phyloP scores from a whole-genome alignment of 2,113 vertebrate species.

The Atlantisia rogersi region DNA sequence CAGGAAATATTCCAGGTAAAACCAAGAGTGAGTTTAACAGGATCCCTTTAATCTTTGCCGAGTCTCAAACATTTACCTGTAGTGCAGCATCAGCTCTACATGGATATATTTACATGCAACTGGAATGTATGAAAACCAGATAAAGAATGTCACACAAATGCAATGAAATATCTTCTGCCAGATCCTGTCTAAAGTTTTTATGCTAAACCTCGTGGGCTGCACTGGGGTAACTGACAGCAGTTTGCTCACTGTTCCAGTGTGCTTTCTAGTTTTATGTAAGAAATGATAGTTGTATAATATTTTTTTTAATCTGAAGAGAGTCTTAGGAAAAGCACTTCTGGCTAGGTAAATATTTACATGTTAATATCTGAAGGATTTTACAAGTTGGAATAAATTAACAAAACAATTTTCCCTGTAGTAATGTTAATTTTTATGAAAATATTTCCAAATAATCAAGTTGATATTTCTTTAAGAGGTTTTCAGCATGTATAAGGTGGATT shows the following conservation, averaged over 20 bases:
- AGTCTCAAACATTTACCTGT: constrained; percentile 36
- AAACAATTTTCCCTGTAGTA: constrained; percentile 14
- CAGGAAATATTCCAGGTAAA: constrained; percentile 49
- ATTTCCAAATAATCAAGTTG: constrained; percentile 43
- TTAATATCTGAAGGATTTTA: constrained; percentile 35
- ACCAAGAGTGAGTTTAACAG: constrained; percentile 33
- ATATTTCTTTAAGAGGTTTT: constrained; percentile 24
- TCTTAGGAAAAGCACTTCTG: constrained; percentile 37
- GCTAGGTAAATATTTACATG: constrained; percentile 53
- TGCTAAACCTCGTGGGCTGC: neutral
- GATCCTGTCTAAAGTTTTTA: neutral
- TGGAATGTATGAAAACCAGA: constrained; percentile 26
- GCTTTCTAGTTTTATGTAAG: constrained; percentile 23
- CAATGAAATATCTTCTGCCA: constrained; percentile 20
- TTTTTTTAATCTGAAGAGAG: neutral
- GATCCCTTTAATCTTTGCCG: constrained; percentile 45
- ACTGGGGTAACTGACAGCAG: neutral
- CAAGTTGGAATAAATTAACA: constrained; percentile 50
- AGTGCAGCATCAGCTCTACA: neutral
- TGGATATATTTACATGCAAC: constrained; percentile 40
- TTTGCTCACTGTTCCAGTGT: neutral
- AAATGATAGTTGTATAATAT: neutral
- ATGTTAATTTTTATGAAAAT: constrained; percentile 53
- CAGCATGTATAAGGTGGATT: neutral
- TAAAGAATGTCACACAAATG: constrained; percentile 25